These are phyloP conservation scores for Eueides isabella DNA, from an alignment of 1,140 invertebrate genomes.

Conservation along the genomic window DNA sequence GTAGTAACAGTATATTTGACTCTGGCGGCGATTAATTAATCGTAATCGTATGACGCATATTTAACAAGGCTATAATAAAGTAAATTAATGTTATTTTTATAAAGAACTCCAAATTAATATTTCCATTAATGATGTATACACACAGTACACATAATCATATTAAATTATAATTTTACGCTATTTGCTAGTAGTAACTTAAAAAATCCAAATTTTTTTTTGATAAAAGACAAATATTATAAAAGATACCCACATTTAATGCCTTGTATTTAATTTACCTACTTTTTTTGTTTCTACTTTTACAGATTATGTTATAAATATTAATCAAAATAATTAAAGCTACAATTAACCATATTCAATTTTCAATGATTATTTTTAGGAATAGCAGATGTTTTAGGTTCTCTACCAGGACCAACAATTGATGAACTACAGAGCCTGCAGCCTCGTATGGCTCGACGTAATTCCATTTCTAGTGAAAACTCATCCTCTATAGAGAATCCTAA, in stretches of 20 bases:
- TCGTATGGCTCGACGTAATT: slow-evolving; percentile 81
- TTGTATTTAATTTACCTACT: too few relatives aligned
- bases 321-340: too few relatives aligned
- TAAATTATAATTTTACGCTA: too few relatives aligned
- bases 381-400: slow-evolving; percentile 84
- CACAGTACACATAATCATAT: too few relatives aligned
- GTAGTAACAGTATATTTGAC: background rate
- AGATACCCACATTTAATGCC: too few relatives aligned
- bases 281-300: too few relatives aligned
- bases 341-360: background rate
- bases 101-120: background rate
- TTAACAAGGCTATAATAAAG: background rate
- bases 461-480: slow-evolving; percentile 86
- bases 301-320: too few relatives aligned
- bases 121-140: background rate
- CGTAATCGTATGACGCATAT: slow-evolving; percentile 5
- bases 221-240: too few relatives aligned
- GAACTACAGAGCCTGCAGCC: slow-evolving; percentile 82
- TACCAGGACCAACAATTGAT: slow-evolving; percentile 84
- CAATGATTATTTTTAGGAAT: slow-evolving; percentile 63
- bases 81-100: slow-evolving; percentile 1
- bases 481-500: slow-evolving; percentile 86
- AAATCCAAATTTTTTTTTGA: too few relatives aligned
- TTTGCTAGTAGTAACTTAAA: too few relatives aligned
- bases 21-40: background rate